Percentiles rank a stretch among this genome's conserved stretches.
These are phyloP conservation scores for Tenrec ecaudatus DNA, from an alignment of 2,113 vertebrate genomes.

Conservation along the genomic window DNA sequence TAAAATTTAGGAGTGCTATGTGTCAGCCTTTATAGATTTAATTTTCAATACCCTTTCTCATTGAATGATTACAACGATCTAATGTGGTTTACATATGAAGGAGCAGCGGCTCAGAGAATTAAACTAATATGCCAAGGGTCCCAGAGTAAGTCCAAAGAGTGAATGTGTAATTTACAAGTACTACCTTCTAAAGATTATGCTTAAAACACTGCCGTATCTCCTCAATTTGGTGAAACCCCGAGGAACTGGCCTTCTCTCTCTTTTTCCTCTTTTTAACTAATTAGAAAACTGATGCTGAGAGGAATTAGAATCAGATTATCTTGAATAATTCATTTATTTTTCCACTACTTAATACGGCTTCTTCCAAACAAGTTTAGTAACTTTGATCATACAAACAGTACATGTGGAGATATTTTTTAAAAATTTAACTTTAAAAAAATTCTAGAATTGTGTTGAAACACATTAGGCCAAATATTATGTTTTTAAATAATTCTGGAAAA, in stretches of 20 bases:
- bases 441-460: no score
- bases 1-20: neutral
- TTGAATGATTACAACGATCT: neutral
- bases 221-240: conserved; percentile 25
- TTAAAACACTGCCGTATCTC: conserved; percentile 29
- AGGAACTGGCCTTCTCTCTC: neutral
- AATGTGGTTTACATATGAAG: neutral
- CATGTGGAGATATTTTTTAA: no score
- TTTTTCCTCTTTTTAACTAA: conserved; percentile 38
- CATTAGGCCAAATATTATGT: neutral
- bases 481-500: conserved; percentile 23
- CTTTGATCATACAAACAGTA: no score
- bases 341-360: no score
- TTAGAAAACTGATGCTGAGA: neutral
- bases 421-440: no score
- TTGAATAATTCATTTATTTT: no score
- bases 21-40: neutral
- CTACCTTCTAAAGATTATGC: conserved; percentile 22
- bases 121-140: neutral
- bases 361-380: no score
- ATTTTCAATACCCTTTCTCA: conserved; percentile 43
- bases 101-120: conserved; percentile 39
- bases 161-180: conserved; percentile 46
- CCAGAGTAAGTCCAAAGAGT: conserved; percentile 30
- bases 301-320: no score